These are phyloP conservation scores for Creontiades dilutus DNA, from an alignment of 2,888 invertebrate species.

Conservation along the genomic window DNA sequence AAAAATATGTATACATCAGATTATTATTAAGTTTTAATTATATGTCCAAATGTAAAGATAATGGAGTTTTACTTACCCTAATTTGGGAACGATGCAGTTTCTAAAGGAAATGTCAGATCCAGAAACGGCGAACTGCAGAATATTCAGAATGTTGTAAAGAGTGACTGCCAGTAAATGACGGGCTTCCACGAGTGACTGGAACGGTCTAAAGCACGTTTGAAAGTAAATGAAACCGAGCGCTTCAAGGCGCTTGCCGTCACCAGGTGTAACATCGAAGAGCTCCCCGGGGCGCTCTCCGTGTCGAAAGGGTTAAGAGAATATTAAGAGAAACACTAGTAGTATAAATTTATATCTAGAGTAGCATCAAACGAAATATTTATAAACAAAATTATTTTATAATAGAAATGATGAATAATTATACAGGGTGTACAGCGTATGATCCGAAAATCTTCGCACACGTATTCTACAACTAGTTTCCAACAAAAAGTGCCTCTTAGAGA, in stretches of 20 bases:
- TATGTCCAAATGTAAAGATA: constrained; percentile 45
- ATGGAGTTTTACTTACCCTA: constrained; percentile 47
- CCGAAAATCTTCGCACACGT: no score
- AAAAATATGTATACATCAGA: constrained; percentile 7
- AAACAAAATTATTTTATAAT: no score
- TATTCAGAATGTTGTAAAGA: constrained; percentile 13
- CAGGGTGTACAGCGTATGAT: no score
- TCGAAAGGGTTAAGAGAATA: no score
- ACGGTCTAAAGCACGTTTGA: constrained; percentile 37
- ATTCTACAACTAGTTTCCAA: no score
- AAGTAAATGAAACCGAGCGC: background rate
- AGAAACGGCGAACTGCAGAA: constrained; percentile 39
- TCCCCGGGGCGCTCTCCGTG: constrained; percentile 9
- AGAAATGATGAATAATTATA: no score
- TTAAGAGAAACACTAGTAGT: no score
- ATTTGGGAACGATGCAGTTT: constrained; percentile 43
- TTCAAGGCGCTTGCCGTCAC: constrained; percentile 12
- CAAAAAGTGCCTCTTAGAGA: no score
- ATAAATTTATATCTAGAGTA: no score
- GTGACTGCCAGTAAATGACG: constrained; percentile 9
- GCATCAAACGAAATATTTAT: no score
- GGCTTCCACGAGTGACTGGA: constrained; percentile 41
- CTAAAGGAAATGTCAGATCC: constrained; percentile 37
- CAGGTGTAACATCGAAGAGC: background rate
- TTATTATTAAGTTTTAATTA: constrained; percentile 41